Base-by-base conservation (phyloP, 2,888 invertebrate species). In the Drosophila quinaria region DNA sequence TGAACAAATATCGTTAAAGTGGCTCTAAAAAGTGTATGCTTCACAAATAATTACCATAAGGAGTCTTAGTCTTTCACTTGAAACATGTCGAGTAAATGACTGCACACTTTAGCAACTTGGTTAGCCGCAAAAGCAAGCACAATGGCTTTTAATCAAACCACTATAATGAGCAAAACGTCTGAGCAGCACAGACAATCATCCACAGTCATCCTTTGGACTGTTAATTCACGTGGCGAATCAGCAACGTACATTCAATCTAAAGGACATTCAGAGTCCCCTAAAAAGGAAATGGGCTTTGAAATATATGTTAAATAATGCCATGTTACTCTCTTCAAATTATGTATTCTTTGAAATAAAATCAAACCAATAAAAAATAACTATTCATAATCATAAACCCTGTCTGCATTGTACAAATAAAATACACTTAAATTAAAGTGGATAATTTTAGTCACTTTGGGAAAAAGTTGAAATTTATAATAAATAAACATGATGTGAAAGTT, bases 61-160 rank as follows among this genome's bases (percentile, higher is more conserved):
- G 52, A 62, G 56, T 61, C 64, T 66, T 77, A 67, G 62, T 63
- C 44, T 65, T 59, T 47, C 47, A 59, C 52, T 62, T 17, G 29
- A 60, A 70, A 49, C 63, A 47, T 64, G 60, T 68, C 61, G 37
- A 74, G 60, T 66, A 74, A 76, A 80, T 81, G 61, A 71, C 67
- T 78, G 70, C 78, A 64, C 71, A 79, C 79, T 79, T 74, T 78
- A 80, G 75, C 75, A 82, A 82, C 67, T 75, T 80, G 83, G 78
- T 81, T 78, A 86, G 83, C 89, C 89, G 60, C 84, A 89, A 79
- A 39, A 78, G 74, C 81, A 81, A 87, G 83, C 86, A 84, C 74
- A 88, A 80, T 82, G 75, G 80, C 81, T 83, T 87, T 86, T 85
- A 89, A 87, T 89, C 81, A 84, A 62, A 78, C 79, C 78, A 74